phyloP scores from a whole-genome alignment of 1,140 invertebrate species.

The Cotesia vestalis region DNA sequence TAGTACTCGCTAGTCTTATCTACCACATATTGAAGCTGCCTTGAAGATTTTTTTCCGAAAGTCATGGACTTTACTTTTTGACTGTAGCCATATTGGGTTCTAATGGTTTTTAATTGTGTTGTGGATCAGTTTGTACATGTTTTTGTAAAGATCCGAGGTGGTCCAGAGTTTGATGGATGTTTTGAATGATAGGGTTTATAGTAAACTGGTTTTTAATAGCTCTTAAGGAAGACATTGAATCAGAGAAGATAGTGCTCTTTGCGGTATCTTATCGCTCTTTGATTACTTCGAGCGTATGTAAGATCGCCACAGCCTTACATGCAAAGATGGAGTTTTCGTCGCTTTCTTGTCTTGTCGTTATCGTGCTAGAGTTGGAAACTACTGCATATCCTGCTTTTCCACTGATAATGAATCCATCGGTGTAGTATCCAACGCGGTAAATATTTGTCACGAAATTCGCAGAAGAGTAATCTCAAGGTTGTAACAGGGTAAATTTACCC shows the following conservation, averaged over 20 bases:
- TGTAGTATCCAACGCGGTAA: background rate
- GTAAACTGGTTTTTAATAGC: conserved; percentile 12
- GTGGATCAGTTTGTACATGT: background rate
- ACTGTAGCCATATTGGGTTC: background rate
- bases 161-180: background rate
- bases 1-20: background rate
- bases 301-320: conserved; percentile 18
- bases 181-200: conserved; percentile 1
- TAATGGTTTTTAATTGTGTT: background rate
- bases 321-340: conserved; percentile 16
- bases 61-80: background rate
- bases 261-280: background rate
- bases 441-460: background rate
- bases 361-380: background rate
- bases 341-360: background rate
- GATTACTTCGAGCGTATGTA: conserved; percentile 1
- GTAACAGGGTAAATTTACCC: too few relatives aligned
- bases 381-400: conserved; percentile 17
- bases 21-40: background rate
- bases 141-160: background rate
- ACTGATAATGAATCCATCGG: conserved; percentile 16
- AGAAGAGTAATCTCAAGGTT: background rate
- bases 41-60: background rate
- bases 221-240: conserved; percentile 13
- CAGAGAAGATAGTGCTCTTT: conserved; percentile 16